Evolutionary conservation across 2,797 vertebrate species (phyloP).

Genomic region (Octomys mimax): DNA sequence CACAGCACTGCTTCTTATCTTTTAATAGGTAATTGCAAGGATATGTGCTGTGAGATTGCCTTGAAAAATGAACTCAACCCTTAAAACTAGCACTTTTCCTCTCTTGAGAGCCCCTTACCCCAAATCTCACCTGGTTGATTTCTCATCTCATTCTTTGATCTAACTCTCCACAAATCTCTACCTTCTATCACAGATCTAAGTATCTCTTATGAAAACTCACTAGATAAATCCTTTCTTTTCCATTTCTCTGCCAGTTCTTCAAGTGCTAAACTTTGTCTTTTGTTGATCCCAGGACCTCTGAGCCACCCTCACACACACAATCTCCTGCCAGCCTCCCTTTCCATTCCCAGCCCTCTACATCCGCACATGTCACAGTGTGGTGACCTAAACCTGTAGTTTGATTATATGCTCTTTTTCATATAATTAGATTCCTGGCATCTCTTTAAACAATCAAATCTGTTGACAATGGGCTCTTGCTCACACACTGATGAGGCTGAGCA

Average conservation of each 20-base stretch:
- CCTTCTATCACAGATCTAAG: background rate
- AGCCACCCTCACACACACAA: background rate
- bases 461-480: background rate
- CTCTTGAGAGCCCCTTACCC: background rate
- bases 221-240: background rate
- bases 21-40: background rate
- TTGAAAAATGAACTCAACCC: background rate
- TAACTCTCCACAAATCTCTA: background rate
- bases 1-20: background rate
- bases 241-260: background rate
- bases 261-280: background rate
- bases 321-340: background rate
- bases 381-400: background rate
- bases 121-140: background rate
- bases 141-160: background rate
- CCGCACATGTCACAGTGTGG: background rate
- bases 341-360: background rate
- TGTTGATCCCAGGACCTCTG: background rate
- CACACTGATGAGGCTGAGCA: background rate
- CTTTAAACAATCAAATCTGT: background rate
- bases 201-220: background rate
- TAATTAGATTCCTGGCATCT: background rate
- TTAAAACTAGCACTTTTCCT: background rate
- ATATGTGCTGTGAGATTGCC: background rate
- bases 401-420: background rate